Percentiles rank a stretch among this genome's conserved stretches.
Conservation (phyloP, 2,113 vertebrate genomes). For the Heloderma charlesbogerti region DNA sequence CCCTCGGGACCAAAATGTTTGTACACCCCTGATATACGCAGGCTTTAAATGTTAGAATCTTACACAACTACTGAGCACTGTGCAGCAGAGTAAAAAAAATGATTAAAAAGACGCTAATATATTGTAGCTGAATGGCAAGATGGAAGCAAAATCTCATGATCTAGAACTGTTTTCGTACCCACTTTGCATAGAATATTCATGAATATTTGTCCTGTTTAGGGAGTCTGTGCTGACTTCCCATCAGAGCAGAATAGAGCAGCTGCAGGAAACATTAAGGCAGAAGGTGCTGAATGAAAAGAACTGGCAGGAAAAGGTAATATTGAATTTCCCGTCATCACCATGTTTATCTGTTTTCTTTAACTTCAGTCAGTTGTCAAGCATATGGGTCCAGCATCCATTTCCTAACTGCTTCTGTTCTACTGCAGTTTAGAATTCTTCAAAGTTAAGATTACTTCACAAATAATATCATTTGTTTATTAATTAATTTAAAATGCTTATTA, state of each 20-base stretch:
- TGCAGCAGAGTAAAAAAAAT: background rate
- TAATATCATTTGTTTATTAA: background rate
- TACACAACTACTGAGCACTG: background rate
- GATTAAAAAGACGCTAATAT: background rate
- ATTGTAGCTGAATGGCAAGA: background rate
- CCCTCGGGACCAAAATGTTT: no score
- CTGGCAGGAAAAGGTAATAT: slow-evolving; percentile 84
- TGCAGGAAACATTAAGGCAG: slow-evolving; percentile 80
- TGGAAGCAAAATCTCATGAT: background rate
- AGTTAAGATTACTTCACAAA: slow-evolving; percentile 1
- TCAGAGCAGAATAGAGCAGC: slow-evolving; percentile 78
- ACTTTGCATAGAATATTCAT: slow-evolving; percentile 30
- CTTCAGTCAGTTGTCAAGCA: background rate
- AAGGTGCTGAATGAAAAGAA: slow-evolving; percentile 75
- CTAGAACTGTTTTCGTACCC: background rate
- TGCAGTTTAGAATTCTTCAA: background rate
- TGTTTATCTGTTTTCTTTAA: background rate
- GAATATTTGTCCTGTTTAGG: slow-evolving; percentile 75
- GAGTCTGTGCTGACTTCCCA: slow-evolving; percentile 80
- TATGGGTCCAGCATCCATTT: background rate
- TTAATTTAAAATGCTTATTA: background rate
- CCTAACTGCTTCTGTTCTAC: background rate
- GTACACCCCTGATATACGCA: background rate
- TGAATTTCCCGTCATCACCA: slow-evolving; percentile 12
- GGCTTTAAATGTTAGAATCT: no score